A percentile compares a stretch with the other conserved stretches of the same genome.
Evolutionary conservation across 2,797 vertebrate species (phyloP).

Genomic region (Pampus argenteus): DNA sequence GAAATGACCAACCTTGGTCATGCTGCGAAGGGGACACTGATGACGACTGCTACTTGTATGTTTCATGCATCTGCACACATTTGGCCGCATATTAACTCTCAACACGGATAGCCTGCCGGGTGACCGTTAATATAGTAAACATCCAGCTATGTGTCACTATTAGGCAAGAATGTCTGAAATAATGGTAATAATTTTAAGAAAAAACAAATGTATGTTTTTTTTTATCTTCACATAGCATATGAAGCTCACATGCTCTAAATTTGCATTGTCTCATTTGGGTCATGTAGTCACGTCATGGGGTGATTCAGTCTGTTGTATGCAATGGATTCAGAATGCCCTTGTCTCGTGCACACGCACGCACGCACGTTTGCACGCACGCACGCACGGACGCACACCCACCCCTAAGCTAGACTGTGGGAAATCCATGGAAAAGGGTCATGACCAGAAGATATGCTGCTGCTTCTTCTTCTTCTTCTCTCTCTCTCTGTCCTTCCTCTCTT

Average conservation of each 20-base stretch:
- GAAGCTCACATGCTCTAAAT: conserved; percentile 4
- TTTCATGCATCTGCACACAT: conserved; percentile 9
- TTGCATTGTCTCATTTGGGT: conserved; percentile 7
- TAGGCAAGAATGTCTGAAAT: too few relatives aligned
- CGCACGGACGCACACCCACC: conserved; percentile 28
- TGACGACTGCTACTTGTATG: conserved; percentile 18
- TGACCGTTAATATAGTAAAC: not conserved
- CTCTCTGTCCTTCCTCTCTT: conserved; percentile 30
- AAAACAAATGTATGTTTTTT: not conserved
- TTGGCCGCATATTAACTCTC: not conserved
- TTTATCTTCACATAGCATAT: not conserved
- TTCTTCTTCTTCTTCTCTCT: conserved; percentile 8
- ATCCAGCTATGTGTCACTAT: not conserved
- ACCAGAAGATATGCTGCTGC: conserved; percentile 64
- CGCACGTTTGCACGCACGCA: not conserved
- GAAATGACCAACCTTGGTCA: conserved; percentile 54
- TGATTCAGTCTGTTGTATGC: conserved; percentile 45
- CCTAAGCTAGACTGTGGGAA: conserved; percentile 75
- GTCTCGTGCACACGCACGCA: conserved; percentile 6
- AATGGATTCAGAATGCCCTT: conserved; percentile 23
- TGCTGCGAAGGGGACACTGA: conserved; percentile 11
- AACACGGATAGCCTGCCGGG: too few relatives aligned
- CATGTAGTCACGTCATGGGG: not conserved
- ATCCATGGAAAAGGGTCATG: conserved; percentile 74
- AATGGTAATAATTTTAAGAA: not conserved